phyloP scores from a whole-genome alignment of 2,113 vertebrate genomes.

The Eulemur macaco region DNA sequence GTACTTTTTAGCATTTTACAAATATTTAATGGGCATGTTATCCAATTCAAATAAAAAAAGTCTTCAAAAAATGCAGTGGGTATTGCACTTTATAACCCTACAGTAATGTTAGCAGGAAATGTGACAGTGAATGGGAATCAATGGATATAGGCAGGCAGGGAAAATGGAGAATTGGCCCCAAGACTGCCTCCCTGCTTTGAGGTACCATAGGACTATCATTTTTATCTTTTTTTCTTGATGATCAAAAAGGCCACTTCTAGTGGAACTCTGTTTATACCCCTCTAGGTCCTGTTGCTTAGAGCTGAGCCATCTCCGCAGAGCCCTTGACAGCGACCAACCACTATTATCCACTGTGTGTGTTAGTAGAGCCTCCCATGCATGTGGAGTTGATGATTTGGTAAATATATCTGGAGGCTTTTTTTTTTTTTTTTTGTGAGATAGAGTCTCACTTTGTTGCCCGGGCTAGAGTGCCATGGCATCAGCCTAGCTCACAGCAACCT shows the following conservation, averaged over 20 bases:
- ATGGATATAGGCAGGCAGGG: neutral
- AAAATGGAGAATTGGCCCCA: neutral
- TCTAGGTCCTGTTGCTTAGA: neutral
- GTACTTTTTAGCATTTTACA: conserved; percentile 41
- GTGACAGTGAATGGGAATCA: neutral
- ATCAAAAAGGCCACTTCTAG: neutral
- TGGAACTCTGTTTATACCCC: neutral
- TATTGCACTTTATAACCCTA: neutral
- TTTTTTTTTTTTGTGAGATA: no score
- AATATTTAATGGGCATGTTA: conserved; percentile 16
- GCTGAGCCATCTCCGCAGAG: neutral
- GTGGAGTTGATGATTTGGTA: conserved; percentile 14
- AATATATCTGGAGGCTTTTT: conserved; percentile 8
- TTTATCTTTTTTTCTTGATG: neutral
- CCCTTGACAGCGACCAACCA: neutral
- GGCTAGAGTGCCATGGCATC: no score
- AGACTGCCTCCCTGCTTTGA: neutral
- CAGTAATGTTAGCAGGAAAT: conserved; percentile 15
- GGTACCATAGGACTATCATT: neutral
- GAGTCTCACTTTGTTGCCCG: no score
- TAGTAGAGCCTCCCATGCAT: neutral
- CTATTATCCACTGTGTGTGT: neutral
- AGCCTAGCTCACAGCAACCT: no score
- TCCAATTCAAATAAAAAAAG: neutral
- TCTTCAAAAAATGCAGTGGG: neutral